phyloP scores from a whole-genome alignment of 2,113 vertebrate genomes.

The Jaculus jaculus region DNA sequence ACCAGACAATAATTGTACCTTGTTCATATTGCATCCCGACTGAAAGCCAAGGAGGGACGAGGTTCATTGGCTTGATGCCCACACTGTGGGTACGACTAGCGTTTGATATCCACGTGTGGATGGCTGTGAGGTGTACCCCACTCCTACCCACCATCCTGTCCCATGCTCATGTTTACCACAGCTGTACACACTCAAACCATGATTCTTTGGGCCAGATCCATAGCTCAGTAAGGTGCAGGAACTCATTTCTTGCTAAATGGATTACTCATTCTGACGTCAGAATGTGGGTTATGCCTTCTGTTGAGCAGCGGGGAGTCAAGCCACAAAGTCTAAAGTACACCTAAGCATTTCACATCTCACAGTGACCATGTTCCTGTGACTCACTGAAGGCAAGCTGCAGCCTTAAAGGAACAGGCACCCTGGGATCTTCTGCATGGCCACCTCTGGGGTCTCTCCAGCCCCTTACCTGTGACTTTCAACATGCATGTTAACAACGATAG shows the following conservation, averaged over 20 bases:
- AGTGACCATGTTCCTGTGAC: not conserved
- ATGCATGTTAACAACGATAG: no score
- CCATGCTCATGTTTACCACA: not conserved
- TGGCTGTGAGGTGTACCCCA: not conserved
- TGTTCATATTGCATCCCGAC: not conserved
- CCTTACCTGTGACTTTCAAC: no score
- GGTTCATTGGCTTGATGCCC: not conserved
- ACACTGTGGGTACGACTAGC: no score
- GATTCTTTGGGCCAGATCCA: not conserved
- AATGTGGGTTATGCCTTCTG: conserved; percentile 51
- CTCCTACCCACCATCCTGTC: not conserved
- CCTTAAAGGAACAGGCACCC: conserved; percentile 39
- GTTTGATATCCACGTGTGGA: not conserved
- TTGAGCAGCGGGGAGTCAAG: conserved; percentile 18
- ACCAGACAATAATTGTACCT: not conserved
- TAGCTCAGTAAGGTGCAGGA: conserved; percentile 22
- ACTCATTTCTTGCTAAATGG: conserved; percentile 6
- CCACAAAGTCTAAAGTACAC: conserved; percentile 62
- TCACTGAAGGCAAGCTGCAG: not conserved
- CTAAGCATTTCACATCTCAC: conserved; percentile 23
- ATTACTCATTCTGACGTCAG: conserved; percentile 26
- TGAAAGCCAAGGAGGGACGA: not conserved
- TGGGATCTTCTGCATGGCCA: not conserved
- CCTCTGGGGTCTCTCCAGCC: not conserved
- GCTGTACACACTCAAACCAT: conserved; percentile 17